Conservation (phyloP, 23 tunicate species). For the Halocynthia roretzi region DNA sequence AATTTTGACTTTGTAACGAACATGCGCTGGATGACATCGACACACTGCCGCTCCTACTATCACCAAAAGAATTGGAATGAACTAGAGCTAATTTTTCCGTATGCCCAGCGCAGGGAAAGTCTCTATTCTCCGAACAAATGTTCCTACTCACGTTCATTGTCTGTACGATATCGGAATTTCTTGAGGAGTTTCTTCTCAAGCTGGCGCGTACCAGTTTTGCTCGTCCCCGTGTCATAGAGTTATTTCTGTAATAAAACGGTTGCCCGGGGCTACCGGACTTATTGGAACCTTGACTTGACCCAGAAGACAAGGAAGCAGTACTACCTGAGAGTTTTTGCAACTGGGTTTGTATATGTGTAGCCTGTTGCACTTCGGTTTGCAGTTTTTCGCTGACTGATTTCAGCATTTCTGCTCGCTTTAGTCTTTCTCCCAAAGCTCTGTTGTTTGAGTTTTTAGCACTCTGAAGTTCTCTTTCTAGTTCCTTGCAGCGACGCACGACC, state of each 20-base stretch:
- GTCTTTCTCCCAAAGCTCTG: conserved; percentile 60
- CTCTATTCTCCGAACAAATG: no score
- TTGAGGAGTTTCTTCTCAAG: conserved; percentile 57
- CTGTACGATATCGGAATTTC: conserved; percentile 18
- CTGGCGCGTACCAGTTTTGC: conserved; percentile 72
- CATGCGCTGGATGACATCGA: conserved; percentile 20
- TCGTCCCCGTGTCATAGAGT: conserved; percentile 78
- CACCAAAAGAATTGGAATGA: neutral
- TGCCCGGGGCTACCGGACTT: neutral
- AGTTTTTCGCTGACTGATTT: conserved; percentile 56
- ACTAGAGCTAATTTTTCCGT: no score
- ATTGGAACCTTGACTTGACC: conserved; percentile 56
- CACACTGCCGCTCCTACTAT: neutral
- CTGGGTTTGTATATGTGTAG: conserved; percentile 39
- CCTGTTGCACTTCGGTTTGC: conserved; percentile 45
- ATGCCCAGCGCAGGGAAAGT: no score
- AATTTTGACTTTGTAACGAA: conserved; percentile 26
- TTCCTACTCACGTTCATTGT: neutral
- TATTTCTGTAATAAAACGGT: conserved; percentile 61
- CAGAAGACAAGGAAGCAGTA: conserved; percentile 65
- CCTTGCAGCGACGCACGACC: conserved; percentile 38
- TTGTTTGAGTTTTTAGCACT: conserved; percentile 67
- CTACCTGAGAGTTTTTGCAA: conserved; percentile 68
- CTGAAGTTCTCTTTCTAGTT: conserved; percentile 45
- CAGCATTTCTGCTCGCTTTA: conserved; percentile 70